These are phyloP conservation scores for Pseudococcus viburni DNA, from an alignment of 2,888 invertebrate genomes.

Conservation along the genomic window DNA sequence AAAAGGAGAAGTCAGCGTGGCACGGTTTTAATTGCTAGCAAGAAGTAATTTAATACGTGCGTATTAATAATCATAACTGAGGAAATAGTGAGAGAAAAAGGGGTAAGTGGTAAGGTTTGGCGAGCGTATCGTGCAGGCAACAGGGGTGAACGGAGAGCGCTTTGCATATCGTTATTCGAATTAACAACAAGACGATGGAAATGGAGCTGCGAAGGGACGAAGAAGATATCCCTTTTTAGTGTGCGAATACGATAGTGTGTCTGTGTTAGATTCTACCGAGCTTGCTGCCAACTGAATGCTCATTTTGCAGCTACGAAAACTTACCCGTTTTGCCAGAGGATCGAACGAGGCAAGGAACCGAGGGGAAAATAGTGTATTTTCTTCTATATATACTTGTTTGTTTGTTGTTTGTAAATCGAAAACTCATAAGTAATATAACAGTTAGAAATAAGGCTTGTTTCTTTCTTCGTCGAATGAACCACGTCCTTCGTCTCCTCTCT, in stretches of 20 bases:
- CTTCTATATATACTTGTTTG: slow-evolving; percentile 38
- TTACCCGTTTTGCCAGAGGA: background rate
- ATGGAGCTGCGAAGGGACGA: background rate
- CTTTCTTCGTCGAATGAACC: slow-evolving; percentile 51
- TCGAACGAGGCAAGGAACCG: background rate
- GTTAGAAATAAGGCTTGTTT: slow-evolving; percentile 57
- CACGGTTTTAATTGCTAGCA: slow-evolving; percentile 66
- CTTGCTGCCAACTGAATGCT: slow-evolving; percentile 53
- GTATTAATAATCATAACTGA: slow-evolving; percentile 66
- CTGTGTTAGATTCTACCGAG: background rate
- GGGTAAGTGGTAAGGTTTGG: slow-evolving; percentile 56
- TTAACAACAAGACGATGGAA: slow-evolving; percentile 28
- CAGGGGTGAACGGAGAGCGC: slow-evolving; percentile 19
- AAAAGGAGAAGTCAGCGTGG: slow-evolving; percentile 65
- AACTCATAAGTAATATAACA: slow-evolving; percentile 66
- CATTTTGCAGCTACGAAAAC: slow-evolving; percentile 56
- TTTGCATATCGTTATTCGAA: slow-evolving; percentile 66
- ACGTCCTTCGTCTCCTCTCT: background rate
- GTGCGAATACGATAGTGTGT: slow-evolving; percentile 26
- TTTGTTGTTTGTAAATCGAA: slow-evolving; percentile 64
- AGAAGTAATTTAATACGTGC: slow-evolving; percentile 66
- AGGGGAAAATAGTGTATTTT: background rate
- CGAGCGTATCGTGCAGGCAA: background rate
- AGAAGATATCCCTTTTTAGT: slow-evolving; percentile 60
- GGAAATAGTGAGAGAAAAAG: slow-evolving; percentile 56